phyloP scores from a whole-genome alignment of 2,888 invertebrate genomes.

The Polyommatus iphigenia region DNA sequence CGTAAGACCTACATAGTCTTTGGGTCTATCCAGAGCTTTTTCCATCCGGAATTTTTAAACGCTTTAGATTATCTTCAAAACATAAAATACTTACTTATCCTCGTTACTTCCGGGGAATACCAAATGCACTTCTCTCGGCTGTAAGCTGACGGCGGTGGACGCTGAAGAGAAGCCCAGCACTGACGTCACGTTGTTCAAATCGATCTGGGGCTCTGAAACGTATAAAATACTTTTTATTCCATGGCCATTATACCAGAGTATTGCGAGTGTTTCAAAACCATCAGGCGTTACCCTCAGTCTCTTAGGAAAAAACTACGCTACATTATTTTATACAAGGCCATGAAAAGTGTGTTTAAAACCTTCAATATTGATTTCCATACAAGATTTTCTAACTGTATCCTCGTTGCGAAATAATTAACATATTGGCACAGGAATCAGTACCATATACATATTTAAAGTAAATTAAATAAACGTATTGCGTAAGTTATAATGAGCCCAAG shows the following conservation, averaged over 20 bases:
- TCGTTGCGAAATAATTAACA: background rate
- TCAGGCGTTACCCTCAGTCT: background rate
- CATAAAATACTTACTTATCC: slow-evolving; percentile 54
- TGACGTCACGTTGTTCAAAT: slow-evolving; percentile 70
- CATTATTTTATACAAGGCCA: background rate
- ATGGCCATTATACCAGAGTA: too few relatives aligned
- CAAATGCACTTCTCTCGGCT: slow-evolving; percentile 61
- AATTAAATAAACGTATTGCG: too few relatives aligned
- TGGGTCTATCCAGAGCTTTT: too few relatives aligned
- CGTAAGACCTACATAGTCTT: too few relatives aligned
- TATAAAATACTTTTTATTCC: background rate
- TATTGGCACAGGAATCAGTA: background rate
- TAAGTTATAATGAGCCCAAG: background rate
- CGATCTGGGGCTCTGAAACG: slow-evolving; percentile 69
- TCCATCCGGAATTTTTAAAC: too few relatives aligned
- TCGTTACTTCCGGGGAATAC: slow-evolving; percentile 60
- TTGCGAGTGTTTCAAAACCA: too few relatives aligned
- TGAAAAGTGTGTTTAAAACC: background rate
- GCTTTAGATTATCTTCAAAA: too few relatives aligned
- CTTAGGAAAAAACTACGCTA: background rate
- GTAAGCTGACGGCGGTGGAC: slow-evolving; percentile 55
- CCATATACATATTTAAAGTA: too few relatives aligned
- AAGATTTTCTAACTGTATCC: background rate
- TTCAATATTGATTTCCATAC: background rate
- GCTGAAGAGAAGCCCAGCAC: slow-evolving; percentile 68